Evolutionary conservation across 2,888 invertebrate species (phyloP), one percentile per base, ranked within the genome.

Genomic region (Apomyelois bistriatella): DNA sequence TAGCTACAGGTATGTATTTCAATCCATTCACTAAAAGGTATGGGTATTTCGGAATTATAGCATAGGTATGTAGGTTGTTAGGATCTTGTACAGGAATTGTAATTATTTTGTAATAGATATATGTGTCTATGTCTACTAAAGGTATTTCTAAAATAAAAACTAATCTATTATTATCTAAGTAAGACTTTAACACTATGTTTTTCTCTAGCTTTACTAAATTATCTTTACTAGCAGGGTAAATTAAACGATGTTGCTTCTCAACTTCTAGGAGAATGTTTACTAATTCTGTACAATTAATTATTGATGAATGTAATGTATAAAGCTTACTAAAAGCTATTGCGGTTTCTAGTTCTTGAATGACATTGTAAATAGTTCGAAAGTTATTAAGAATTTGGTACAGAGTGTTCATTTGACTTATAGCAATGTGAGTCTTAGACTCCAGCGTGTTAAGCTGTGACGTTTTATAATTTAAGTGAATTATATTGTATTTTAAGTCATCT

Each of bases 291-390:
- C 54, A 56, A 16, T 58, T 56, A 15, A 58, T 50, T 32, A 58
- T 43, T 8, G 54, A 53, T 47, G 56, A 35, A 15, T 59, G 59
- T 53, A 59, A 38, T 0, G 46, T 53, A 16, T 40, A 8, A 12
- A 55, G 6, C 37, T 54, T 57, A 15, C 53, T 54, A 38, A 56
- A 59, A 8, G 59, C 59, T 12, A 57, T 52, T n/a, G 56, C 53
- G 4, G 59, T 59, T 50, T 57, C 54, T 15, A 56, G 17, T 41
- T 58, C 56, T 7, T 56, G 42, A 4, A 58, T 38, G 15, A 53
- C 30, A 7, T 41, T 17, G 36, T 53, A 53, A 51, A 57, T 52
- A 8, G 53, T 58, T 12, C 55, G 53, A 53, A 58, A 58, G 42
- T 56, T 55, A 48, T 54, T 58, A 1, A 46, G 17, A 38, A 57